These are phyloP conservation scores for Muntiacus reevesi DNA, from an alignment of 2,113 vertebrate species.

Conservation along the genomic window DNA sequence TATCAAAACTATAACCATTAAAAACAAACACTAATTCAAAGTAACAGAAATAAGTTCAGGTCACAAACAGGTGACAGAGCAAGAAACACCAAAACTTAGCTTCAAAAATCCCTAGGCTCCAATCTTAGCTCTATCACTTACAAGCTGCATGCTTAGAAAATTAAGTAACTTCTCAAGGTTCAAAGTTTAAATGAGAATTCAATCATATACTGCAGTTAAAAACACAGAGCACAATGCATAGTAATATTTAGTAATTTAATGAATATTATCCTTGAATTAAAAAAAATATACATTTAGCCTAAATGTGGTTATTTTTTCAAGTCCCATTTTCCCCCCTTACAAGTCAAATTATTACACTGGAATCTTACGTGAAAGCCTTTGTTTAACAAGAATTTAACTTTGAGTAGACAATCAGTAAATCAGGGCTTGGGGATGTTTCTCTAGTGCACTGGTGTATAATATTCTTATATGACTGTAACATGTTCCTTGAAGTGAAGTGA, in stretches of 20 bases:
- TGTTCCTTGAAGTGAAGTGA: background rate
- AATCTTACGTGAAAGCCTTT: background rate
- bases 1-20: background rate
- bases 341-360: background rate
- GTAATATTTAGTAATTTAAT: background rate
- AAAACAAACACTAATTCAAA: constrained; percentile 8
- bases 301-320: constrained; percentile 29
- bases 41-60: constrained; percentile 3
- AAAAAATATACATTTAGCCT: background rate
- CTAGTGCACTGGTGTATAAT: background rate
- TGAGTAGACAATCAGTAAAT: background rate
- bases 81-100: background rate
- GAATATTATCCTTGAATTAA: background rate
- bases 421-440: background rate
- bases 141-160: background rate
- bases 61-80: background rate
- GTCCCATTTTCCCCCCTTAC: background rate
- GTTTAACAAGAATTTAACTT: background rate
- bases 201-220: background rate
- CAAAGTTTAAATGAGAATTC: background rate
- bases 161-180: background rate
- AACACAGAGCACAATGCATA: background rate
- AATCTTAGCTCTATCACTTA: background rate
- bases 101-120: background rate
- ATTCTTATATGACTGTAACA: background rate